Evolutionary conservation across 1,140 invertebrate genomes (phyloP), one percentile per base, ranked within the genome.

Genomic region (Tetramorium simillimum): DNA sequence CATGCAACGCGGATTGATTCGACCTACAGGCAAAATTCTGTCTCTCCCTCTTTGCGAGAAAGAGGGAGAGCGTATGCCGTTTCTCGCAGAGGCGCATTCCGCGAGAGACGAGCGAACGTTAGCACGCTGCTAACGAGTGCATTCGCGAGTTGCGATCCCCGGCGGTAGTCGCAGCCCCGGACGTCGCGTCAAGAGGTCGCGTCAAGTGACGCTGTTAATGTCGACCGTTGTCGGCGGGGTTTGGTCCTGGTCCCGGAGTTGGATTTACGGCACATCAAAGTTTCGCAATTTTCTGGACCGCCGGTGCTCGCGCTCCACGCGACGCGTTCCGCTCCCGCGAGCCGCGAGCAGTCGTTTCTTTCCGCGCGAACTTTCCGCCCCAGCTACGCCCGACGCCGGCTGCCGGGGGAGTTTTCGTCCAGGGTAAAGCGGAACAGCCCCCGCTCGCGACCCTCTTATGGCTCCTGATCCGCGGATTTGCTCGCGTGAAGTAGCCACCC

Each of bases 261-360:
- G 65, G 18, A 72, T 81, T 72, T 81, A 70, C 21, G 28, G n/a
- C 78, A 21, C 21, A 51, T 24, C 65, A 33, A 81, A 81, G 78
- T 72, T 81, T 81, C 65, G 78, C 37, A 81, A 81, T 81, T 81
- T 81, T 81, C 78, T 72, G 76, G 43, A 37, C 46, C 43, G 65
- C 21, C 37, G 40, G 43, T 46, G 75, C 28, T 75, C 56, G 73
- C 63, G 43, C 53, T 81, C 16, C 49, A 43, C 65, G 65, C n/a
- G 21, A 81, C 37, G 51, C 51, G 33, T 33, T 24, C 33, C n/a
- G 46, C n/a, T 37, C 33, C n/a, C n/a, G 37, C 53, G 33, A 51
- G 28, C 7, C 33, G 18, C 12, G n/a, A n/a, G n/a, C 72, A 67
- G 65, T 49, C 73, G 53, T 40, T 76, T 76, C 73, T 76, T 76